Conservation (phyloP, 2,888 invertebrate species). For the Eristalis pertinax region DNA sequence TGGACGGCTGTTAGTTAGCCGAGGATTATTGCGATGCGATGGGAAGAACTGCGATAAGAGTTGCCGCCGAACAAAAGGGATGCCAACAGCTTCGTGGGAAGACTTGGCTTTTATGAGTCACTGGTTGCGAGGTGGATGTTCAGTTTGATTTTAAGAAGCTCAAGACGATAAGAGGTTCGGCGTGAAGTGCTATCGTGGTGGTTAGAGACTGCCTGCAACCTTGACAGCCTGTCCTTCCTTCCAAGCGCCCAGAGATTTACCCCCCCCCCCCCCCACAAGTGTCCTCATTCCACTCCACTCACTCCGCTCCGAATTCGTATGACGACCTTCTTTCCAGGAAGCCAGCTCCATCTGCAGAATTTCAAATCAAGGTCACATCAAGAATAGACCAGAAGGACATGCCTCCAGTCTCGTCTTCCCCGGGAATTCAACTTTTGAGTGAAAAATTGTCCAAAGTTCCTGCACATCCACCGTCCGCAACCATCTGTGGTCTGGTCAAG, state of each 20-base stretch:
- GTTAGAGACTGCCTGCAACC: no score
- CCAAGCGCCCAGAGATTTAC: no score
- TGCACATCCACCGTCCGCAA: neutral
- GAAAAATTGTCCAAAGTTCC: neutral
- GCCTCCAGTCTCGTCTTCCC: neutral
- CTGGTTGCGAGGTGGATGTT: neutral
- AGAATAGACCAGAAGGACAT: neutral
- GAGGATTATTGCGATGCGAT: constrained; percentile 13
- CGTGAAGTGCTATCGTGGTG: no score
- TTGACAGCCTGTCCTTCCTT: no score
- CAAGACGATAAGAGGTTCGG: no score
- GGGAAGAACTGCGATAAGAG: constrained; percentile 14
- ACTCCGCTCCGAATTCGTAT: neutral
- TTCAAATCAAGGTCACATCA: neutral
- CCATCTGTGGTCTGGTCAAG: neutral
- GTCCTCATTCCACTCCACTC: neutral
- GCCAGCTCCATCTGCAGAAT: neutral
- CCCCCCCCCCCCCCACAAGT: no score
- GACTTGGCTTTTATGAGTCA: neutral
- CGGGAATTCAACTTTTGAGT: neutral
- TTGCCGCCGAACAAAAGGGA: neutral
- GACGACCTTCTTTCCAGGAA: neutral
- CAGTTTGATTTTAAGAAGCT: neutral
- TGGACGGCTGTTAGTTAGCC: neutral
- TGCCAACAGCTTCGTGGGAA: neutral